Conservation (phyloP, 2,888 invertebrate species). For the Orthosia gothica region DNA sequence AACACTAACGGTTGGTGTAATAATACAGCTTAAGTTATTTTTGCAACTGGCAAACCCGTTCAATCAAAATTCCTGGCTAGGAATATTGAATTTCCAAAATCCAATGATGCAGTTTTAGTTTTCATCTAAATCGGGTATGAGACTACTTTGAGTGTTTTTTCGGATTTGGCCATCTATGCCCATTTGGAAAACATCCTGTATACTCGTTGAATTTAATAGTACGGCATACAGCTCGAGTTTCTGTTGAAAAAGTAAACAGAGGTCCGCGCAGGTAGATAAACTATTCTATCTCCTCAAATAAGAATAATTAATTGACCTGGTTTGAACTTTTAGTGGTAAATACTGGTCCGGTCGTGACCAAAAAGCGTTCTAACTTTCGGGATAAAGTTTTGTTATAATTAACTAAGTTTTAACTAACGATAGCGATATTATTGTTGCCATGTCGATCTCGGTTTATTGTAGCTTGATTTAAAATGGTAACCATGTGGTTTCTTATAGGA, state of each 20-base stretch:
- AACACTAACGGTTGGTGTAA: too few relatives aligned
- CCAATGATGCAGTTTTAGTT: too few relatives aligned
- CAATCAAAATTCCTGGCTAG: too few relatives aligned
- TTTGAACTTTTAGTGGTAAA: constrained; percentile 18
- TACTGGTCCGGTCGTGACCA: constrained; percentile 2
- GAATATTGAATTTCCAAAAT: too few relatives aligned
- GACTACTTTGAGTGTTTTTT: too few relatives aligned
- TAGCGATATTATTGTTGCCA: background rate
- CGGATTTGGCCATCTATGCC: too few relatives aligned
- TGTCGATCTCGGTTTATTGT: background rate
- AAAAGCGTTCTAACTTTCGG: constrained; percentile 11
- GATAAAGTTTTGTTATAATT: constrained; percentile 2
- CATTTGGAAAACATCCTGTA: too few relatives aligned
- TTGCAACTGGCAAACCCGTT: too few relatives aligned
- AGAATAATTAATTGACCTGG: constrained; percentile 40
- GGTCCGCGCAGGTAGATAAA: constrained; percentile 25
- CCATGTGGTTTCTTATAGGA: background rate
- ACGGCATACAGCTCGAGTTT: background rate
- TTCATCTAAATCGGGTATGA: too few relatives aligned
- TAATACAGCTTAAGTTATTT: too few relatives aligned
- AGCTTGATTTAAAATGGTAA: background rate
- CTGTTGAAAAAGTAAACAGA: constrained; percentile 51
- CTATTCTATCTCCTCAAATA: constrained; percentile 39
- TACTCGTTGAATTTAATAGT: constrained; percentile 22
- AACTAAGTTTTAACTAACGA: background rate